Evolutionary conservation across 2,888 invertebrate genomes (phyloP).

Genomic region (Crossocerus cetratus): DNA sequence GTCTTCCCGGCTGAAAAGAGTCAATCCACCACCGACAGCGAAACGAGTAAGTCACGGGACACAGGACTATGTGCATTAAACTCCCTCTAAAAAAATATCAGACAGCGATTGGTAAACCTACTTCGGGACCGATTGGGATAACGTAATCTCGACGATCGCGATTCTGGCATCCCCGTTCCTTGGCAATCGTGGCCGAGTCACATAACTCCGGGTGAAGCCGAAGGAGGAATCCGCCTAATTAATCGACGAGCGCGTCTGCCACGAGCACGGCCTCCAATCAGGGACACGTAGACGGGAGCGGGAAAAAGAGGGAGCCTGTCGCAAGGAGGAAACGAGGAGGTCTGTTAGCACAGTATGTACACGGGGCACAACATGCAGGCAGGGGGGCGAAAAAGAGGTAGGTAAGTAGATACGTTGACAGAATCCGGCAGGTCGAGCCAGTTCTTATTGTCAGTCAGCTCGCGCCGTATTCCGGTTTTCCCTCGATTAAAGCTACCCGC

Average conservation of each 20-base stretch:
- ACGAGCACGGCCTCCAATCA: background rate
- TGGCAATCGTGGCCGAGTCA: background rate
- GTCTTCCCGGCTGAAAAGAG: too few species aligned
- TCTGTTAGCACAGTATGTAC: too few species aligned
- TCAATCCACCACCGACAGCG: too few species aligned
- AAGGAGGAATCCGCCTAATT: constrained; percentile 13
- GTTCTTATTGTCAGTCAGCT: constrained; percentile 60
- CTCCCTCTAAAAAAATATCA: too few species aligned
- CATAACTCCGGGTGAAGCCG: background rate
- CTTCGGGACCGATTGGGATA: too few species aligned
- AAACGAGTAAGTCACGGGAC: too few species aligned
- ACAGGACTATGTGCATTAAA: too few species aligned
- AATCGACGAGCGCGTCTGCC: constrained; percentile 18
- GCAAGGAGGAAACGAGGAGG: background rate
- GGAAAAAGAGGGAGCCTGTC: background rate
- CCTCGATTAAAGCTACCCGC: constrained; percentile 61
- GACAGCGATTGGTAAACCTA: too few species aligned
- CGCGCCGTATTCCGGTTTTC: constrained; percentile 65
- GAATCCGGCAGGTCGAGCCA: constrained; percentile 32
- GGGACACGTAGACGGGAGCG: background rate
- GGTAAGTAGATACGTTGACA: constrained; percentile 28
- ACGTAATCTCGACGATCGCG: too few species aligned
- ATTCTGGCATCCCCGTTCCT: too few species aligned
- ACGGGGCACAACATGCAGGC: background rate
- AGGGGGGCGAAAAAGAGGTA: background rate